phyloP scores from a whole-genome alignment of 2,888 invertebrate genomes.

The Kryphioiulus occultus region DNA sequence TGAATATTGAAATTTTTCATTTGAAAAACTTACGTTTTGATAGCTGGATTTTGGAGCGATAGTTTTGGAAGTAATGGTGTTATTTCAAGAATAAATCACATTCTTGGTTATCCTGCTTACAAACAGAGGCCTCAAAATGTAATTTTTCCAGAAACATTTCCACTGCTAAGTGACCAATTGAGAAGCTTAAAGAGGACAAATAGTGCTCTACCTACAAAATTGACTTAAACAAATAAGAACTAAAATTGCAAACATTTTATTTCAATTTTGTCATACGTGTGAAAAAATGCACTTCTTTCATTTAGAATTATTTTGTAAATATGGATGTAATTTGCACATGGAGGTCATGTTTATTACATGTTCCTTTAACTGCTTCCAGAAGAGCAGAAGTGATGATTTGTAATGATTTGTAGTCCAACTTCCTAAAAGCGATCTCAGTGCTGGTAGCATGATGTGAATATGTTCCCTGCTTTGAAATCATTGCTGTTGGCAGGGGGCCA shows the following conservation, averaged over 20 bases:
- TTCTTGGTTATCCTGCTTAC: background rate
- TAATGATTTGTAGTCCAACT: background rate
- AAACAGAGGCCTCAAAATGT: background rate
- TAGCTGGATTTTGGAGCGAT: no score
- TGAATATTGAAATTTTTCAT: background rate
- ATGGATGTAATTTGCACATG: background rate
- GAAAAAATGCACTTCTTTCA: background rate
- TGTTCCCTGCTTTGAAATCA: background rate
- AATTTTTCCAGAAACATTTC: background rate
- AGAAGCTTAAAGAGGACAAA: no score
- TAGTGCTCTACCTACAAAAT: no score
- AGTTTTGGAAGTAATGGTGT: background rate
- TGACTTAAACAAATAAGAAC: background rate
- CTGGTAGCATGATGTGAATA: background rate
- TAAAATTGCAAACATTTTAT: background rate
- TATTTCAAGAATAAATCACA: background rate
- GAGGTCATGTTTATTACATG: background rate
- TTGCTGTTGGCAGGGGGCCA: background rate
- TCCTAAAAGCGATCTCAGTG: background rate
- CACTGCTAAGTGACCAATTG: background rate
- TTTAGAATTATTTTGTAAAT: background rate
- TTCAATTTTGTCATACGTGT: background rate
- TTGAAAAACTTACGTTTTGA: no score
- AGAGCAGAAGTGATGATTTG: background rate
- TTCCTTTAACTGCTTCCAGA: background rate